Conservation (phyloP, 2,797 vertebrate species). For the Aphelocoma californica region DNA sequence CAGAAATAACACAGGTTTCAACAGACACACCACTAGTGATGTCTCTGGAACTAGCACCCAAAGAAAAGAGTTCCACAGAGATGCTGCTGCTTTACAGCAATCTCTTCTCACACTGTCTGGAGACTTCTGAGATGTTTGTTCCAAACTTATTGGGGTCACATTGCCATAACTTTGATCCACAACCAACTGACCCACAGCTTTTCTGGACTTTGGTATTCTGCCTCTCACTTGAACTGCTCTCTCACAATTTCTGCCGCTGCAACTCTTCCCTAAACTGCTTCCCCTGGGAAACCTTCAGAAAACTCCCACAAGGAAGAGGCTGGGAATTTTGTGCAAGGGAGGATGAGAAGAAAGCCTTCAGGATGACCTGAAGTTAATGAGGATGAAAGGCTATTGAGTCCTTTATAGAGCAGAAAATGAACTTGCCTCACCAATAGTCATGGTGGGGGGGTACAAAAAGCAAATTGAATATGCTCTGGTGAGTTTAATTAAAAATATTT, state of each 20-base stretch:
- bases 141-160: fast-evolving
- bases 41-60: not conserved
- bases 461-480: not conserved
- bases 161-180: too few relatives aligned
- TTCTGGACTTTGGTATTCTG: not conserved
- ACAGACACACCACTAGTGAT: not conserved
- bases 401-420: not conserved
- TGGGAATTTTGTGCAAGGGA: not conserved
- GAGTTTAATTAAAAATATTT: not conserved
- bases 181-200: not conserved
- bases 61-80: not conserved
- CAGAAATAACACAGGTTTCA: not conserved
- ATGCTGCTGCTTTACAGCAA: not conserved
- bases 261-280: not conserved
- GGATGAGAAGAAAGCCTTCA: not conserved
- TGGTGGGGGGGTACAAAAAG: not conserved
- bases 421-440: not conserved
- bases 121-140: not conserved
- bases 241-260: not conserved
- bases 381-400: not conserved
- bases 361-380: not conserved
- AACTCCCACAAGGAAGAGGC: not conserved
- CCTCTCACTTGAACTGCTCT: not conserved
- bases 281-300: not conserved
- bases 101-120: not conserved